Conservation (phyloP, 2,113 vertebrate species). For the Corynorhinus townsendii region DNA sequence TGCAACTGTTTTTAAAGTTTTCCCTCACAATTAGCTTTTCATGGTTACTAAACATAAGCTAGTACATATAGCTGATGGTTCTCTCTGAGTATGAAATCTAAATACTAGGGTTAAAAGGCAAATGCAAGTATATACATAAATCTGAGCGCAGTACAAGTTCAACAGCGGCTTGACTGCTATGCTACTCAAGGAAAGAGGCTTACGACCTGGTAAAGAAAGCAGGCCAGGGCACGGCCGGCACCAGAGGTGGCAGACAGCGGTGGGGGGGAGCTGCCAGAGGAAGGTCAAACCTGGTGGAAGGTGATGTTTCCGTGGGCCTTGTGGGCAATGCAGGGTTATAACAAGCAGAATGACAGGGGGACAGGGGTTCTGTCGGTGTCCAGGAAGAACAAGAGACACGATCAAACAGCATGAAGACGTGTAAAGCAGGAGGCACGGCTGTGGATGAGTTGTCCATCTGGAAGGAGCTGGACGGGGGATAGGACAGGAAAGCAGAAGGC, state of each 20-base stretch:
- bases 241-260: background rate
- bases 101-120: background rate
- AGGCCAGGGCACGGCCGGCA: fast-evolving
- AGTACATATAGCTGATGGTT: background rate
- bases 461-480: fast-evolving
- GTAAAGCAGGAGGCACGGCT: background rate
- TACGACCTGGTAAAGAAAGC: fast-evolving
- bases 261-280: too few species aligned
- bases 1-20: background rate
- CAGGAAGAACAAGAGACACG: background rate
- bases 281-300: fast-evolving
- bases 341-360: background rate
- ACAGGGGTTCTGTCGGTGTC: background rate
- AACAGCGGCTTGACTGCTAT: background rate
- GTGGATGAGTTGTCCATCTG: background rate
- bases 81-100: background rate
- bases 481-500: fast-evolving
- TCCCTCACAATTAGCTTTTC: background rate
- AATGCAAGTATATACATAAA: fast-evolving
- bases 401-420: background rate
- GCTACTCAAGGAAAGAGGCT: background rate
- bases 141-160: background rate
- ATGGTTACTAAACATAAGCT: background rate
- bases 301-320: fast-evolving
- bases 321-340: fast-evolving